phyloP scores from a whole-genome alignment of 2,113 vertebrate species.

The Naja naja region DNA sequence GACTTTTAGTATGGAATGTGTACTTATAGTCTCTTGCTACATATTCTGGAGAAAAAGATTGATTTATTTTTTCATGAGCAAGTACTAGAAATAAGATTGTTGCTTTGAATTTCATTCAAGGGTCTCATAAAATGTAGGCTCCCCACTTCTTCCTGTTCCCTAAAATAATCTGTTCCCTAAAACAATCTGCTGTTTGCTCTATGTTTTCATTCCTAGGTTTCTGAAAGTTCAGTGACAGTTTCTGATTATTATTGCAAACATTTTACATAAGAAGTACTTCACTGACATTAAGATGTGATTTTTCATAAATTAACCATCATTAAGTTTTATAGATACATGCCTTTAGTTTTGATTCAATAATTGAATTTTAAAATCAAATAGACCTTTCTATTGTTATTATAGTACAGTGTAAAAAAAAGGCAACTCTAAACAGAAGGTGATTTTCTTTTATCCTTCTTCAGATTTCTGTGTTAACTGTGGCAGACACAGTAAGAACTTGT shows the following conservation, averaged over 20 bases:
- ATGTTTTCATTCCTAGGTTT: background rate
- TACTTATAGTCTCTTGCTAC: background rate
- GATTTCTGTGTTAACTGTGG: conserved; percentile 91
- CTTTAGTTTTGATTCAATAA: conserved; percentile 21
- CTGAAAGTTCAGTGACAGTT: background rate
- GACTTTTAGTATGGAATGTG: too few species aligned
- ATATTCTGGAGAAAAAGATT: background rate
- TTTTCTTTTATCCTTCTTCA: conserved; percentile 56
- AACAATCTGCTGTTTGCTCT: background rate
- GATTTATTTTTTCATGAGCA: background rate
- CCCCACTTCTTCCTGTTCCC: background rate
- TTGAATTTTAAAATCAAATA: conserved; percentile 24
- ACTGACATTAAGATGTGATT: conserved; percentile 21
- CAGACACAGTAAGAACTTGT: conserved; percentile 89
- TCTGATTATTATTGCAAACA: background rate
- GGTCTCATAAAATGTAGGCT: background rate
- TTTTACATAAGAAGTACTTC: conserved; percentile 14
- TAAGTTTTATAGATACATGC: conserved; percentile 25
- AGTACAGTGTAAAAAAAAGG: background rate
- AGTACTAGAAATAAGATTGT: background rate
- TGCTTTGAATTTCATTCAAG: background rate
- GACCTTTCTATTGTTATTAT: conserved; percentile 14
- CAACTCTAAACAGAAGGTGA: conserved; percentile 27
- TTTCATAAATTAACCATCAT: conserved; percentile 26
- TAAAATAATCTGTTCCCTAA: background rate